phyloP scores from a whole-genome alignment of 2,113 vertebrate species.

The Pangasianodon gigas region DNA sequence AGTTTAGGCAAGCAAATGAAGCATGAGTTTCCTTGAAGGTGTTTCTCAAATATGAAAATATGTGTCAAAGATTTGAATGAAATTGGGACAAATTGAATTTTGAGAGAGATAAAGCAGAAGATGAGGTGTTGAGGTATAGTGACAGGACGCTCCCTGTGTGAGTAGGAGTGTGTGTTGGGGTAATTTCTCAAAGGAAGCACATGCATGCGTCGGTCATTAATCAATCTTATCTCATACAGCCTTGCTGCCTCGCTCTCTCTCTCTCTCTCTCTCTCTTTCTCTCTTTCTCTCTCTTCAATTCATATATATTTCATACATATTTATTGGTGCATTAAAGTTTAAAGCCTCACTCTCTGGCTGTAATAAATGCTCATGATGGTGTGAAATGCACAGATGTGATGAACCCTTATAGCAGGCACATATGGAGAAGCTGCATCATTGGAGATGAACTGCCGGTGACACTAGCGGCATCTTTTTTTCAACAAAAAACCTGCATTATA shows the following conservation, averaged over 20 bases:
- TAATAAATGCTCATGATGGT: constrained; percentile 21
- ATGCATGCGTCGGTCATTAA: constrained; percentile 22
- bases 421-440: constrained; percentile 6
- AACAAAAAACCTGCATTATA: not conserved
- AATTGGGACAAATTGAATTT: not conserved
- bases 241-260: constrained; percentile 12
- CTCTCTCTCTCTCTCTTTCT: not conserved
- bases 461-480: not conserved
- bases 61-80: not conserved
- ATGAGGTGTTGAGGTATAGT: not conserved
- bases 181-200: constrained; percentile 23
- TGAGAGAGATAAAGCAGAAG: not conserved
- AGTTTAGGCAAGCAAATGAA: not conserved
- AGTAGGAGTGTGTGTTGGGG: constrained; percentile 9
- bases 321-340: constrained; percentile 54
- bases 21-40: not conserved
- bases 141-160: not conserved
- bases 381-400: constrained; percentile 43
- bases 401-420: not conserved
- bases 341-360: constrained; percentile 5
- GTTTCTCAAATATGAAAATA: not conserved
- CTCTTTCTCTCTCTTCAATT: not conserved
- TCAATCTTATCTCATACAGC: constrained; percentile 24
- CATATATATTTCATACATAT: constrained; percentile 55
- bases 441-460: not conserved